phyloP scores from a whole-genome alignment of 2,113 vertebrate species.

The Pelvicachromis taeniatus region DNA sequence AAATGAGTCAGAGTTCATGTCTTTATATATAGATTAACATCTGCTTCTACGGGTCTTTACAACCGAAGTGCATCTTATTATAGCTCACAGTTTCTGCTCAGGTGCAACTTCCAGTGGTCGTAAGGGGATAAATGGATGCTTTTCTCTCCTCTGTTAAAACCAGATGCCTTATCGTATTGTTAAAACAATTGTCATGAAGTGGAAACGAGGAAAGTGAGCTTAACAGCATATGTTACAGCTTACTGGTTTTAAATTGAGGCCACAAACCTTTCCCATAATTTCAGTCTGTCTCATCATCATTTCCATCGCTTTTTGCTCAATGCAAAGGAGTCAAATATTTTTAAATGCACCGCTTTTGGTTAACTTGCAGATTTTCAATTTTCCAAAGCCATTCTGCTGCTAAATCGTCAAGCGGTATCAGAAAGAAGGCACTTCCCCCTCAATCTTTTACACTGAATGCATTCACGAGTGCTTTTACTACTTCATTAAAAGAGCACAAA shows the following conservation, averaged over 20 bases:
- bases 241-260: background rate
- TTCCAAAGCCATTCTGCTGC: background rate
- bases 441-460: background rate
- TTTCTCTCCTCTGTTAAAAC: background rate
- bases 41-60: too few relatives aligned
- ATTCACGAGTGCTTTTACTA: background rate
- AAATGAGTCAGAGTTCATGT: background rate
- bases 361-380: background rate
- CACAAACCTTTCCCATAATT: background rate
- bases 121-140: background rate
- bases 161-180: background rate
- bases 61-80: background rate
- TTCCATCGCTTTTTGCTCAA: background rate
- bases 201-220: background rate
- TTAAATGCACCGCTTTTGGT: background rate
- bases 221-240: background rate
- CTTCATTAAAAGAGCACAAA: background rate
- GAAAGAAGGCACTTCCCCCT: background rate
- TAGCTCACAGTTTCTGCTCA: background rate
- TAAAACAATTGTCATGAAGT: background rate
- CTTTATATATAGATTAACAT: background rate
- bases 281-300: background rate
- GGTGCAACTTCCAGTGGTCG: background rate
- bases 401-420: background rate
- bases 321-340: background rate